Evolutionary conservation across 2,888 invertebrate species (phyloP), one percentile per base, ranked within the genome.

Genomic region (Dinocampus coccinellae): DNA sequence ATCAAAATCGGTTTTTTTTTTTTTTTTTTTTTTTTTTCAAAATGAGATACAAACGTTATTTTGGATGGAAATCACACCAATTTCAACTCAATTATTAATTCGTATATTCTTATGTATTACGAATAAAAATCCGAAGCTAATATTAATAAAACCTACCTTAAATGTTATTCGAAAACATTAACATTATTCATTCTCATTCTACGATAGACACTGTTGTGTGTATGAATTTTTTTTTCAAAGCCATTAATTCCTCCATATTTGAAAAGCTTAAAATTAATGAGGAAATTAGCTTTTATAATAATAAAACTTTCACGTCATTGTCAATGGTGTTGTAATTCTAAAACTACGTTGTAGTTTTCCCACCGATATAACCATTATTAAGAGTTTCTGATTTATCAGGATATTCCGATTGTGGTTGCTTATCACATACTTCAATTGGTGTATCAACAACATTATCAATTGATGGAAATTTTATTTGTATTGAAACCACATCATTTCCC

Each of bases 341-440:
- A 24, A 57, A 57, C 36, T 66, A 34, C 55, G 39, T 24, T 16
- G 55, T 57, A 26, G 39, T 29, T 64, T 64, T 64, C 20, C 83
- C 81, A 64, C 85, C 82, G 36, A 86, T 85, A 70, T 86, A 87
- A 34, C 87, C 87, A 61, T 87, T 87, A 75, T 87, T 87, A 47
- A 87, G 72, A 0, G 80, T 81, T 67, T 85, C 85, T 34, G 78
- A 72, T 73, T 81, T 84, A 36, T 82, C 83, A 29, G 72, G 71
- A 69, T 81, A 83, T 34, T 83, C 83, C 20, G 65, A 65, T 29
- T 77, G 76, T 9, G 77, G 67, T 62, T 72, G 70, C 72, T 75
- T 74, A 66, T 70, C 71, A 79, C 73, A 78, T 39, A 76, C 80
- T 33, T 79, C 79, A 11, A 72, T 70, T 75, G 58, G 73, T 71